Evolutionary conservation across 2,113 vertebrate genomes (phyloP).

Genomic region (Todiramphus saurophagus): DNA sequence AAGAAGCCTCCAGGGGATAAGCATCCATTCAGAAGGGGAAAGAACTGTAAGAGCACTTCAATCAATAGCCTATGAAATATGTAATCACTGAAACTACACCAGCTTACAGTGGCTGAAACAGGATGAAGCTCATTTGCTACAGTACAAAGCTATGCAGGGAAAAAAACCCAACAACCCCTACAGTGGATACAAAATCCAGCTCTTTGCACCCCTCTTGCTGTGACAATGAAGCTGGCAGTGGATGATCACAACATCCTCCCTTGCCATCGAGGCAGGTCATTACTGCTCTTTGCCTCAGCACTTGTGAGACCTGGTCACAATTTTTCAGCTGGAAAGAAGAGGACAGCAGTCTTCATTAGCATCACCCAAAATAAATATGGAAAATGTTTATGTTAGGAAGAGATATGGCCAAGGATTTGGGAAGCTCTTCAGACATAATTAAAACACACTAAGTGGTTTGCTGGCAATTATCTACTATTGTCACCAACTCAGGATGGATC

Average conservation of each 20-base stretch:
- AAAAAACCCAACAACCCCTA: background rate
- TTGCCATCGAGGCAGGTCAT: fast-evolving
- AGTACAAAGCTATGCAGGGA: background rate
- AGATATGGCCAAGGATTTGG: background rate
- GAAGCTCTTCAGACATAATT: slow-evolving; percentile 32
- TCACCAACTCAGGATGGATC: background rate
- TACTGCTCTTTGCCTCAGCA: background rate
- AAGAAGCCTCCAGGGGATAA: background rate
- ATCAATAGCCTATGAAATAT: slow-evolving; percentile 6
- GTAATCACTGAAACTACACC: background rate
- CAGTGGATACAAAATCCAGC: background rate
- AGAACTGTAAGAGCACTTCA: slow-evolving; percentile 23
- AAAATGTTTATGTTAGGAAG: background rate
- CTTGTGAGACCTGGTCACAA: background rate
- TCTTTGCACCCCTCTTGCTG: background rate
- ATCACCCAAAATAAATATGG: slow-evolving; percentile 26
- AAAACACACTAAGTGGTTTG: slow-evolving; percentile 23
- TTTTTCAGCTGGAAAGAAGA: background rate
- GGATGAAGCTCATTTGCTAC: background rate
- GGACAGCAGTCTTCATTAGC: background rate
- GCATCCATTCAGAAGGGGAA: background rate
- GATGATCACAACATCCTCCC: background rate
- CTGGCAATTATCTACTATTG: slow-evolving; percentile 37
- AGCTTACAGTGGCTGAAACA: background rate
- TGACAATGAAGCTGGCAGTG: background rate